phyloP scores from a whole-genome alignment of 2,888 invertebrate species.

The Bimastos eiseni region DNA sequence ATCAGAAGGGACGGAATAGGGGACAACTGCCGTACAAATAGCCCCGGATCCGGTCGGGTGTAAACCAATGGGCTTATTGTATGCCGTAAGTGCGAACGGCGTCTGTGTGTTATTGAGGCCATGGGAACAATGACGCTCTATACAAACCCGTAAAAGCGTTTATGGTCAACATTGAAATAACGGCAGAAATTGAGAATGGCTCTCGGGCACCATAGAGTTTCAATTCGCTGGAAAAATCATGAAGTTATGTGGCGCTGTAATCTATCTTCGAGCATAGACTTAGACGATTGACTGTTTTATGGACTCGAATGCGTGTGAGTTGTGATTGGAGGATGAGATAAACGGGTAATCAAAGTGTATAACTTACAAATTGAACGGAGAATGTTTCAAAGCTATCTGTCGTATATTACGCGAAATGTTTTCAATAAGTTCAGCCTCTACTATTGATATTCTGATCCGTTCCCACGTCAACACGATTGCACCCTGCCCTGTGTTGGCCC shows the following conservation, averaged over 20 bases:
- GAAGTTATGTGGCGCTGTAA: neutral
- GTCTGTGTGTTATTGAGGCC: neutral
- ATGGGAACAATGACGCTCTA: neutral
- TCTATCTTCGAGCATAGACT: neutral
- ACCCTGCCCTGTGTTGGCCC: no score
- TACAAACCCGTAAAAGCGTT: neutral
- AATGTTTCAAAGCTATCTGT: no score
- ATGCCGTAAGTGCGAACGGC: neutral
- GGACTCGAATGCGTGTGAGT: neutral
- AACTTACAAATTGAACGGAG: no score
- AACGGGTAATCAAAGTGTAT: neutral
- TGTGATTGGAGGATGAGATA: neutral
- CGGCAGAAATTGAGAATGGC: neutral
- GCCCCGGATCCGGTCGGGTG: no score
- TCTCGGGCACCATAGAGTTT: neutral
- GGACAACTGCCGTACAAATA: neutral
- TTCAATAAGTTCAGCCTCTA: no score
- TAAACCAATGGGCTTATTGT: neutral
- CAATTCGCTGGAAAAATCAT: neutral
- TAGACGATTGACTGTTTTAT: neutral
- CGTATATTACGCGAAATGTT: no score
- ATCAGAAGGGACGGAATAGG: neutral
- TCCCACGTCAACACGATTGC: no score
- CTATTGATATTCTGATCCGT: no score
- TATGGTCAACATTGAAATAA: neutral